Evolutionary conservation across 2,888 invertebrate species (phyloP), one percentile per base, ranked within the genome.

Genomic region (Xylophagus ater): DNA sequence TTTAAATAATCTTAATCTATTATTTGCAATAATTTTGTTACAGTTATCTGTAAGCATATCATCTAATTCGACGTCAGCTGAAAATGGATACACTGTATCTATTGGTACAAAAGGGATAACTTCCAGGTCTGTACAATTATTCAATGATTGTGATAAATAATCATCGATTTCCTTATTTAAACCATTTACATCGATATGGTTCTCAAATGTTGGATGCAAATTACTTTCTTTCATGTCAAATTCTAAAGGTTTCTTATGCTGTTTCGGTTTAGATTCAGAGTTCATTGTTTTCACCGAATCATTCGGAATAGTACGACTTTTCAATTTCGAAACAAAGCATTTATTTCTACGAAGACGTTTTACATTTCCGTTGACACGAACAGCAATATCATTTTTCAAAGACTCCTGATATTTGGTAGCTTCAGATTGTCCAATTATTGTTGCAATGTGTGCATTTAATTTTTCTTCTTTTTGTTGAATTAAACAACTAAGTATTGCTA

Each of bases 401-500:
- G n/a, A 40, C 31, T 17, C 45, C 43, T 8, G 52, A 49, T 43
- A 65, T 56, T 49, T 67, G 70, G 30, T 30, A n/a, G n/a, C n/a
- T n/a, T 4, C 13, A 6, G 14, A 5, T 5, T 15, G 6, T 30
- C 17, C 30, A 13, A 5, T 10, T 12, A 8, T 30, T 30, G 10
- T 2, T 13, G 30, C 8, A 30, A 15, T 17, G 5, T 12, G 9
- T 30, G 30, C 28, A n/a, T n/a, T 7, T n/a, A n/a, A n/a, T n/a
- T n/a, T n/a, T n/a, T n/a, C n/a, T 18, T 35, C 35, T 40, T 73
- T 61, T 34, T 72, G 66, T 23, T 76, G 70, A 7, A 77, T 64
- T 15, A 80, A 60, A 37, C 78, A 76, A 26, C 79, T 78, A 3
- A 88, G 74, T 41, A 88, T 83, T 1, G 88, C 88, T 42, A 87